A percentile compares a stretch with the other conserved stretches of the same genome.
These are phyloP conservation scores for Melanotaenia duboulayi DNA, from an alignment of 2,113 vertebrate species.

Conservation along the genomic window DNA sequence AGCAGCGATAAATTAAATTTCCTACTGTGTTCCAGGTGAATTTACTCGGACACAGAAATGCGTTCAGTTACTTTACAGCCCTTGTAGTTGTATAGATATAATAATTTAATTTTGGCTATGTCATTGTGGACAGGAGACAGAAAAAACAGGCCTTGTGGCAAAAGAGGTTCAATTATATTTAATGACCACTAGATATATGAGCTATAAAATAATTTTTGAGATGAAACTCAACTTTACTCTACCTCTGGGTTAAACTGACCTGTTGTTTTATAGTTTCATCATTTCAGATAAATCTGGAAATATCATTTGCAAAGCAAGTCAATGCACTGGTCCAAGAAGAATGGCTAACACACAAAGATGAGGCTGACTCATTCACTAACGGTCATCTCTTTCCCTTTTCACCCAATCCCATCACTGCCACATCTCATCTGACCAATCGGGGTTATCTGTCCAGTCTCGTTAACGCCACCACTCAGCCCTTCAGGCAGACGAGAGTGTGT, in stretches of 20 bases:
- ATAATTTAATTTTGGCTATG: no score
- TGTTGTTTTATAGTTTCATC: neutral
- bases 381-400: neutral
- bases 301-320: neutral
- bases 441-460: neutral
- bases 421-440: slow-evolving; percentile 23
- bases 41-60: no score
- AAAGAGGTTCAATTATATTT: no score
- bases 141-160: no score
- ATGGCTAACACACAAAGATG: neutral
- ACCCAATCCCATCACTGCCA: slow-evolving; percentile 15
- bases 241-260: neutral
- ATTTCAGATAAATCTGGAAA: neutral
- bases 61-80: no score
- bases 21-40: no score
- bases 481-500: neutral
- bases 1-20: no score
- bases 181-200: no score
- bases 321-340: no score
- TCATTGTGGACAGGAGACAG: no score
- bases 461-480: neutral
- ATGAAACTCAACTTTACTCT: neutral
- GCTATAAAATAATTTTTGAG: no score
- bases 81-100: no score
- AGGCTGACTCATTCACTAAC: slow-evolving; percentile 14